phyloP scores from a whole-genome alignment of 2,888 invertebrate species.

The Dicranocentrus wangi region DNA sequence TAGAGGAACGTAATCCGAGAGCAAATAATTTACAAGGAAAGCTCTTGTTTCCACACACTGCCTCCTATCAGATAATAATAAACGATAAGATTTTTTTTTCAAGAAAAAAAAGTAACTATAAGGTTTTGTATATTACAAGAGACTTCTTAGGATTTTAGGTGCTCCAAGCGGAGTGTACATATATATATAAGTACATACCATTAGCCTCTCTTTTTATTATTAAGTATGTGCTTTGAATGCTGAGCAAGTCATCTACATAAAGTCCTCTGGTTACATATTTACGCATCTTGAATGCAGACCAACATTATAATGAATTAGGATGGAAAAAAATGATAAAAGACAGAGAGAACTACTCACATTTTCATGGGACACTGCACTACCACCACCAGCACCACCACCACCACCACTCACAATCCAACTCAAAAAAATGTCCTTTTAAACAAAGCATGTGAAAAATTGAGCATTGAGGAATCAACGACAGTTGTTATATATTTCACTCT shows the following conservation, averaged over 20 bases:
- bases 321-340: slow-evolving; percentile 50
- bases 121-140: no score
- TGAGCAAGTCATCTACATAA: slow-evolving; percentile 47
- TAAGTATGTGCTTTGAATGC: slow-evolving; percentile 54
- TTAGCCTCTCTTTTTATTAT: no score
- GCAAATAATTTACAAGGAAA: slow-evolving; percentile 52
- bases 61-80: slow-evolving; percentile 55
- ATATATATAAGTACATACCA: no score
- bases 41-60: slow-evolving; percentile 51
- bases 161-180: no score
- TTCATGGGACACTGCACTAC: slow-evolving; percentile 59
- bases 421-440: not conserved
- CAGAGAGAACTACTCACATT: slow-evolving; percentile 23
- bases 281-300: slow-evolving; percentile 44
- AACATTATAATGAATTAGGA: slow-evolving; percentile 51
- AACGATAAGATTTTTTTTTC: slow-evolving; percentile 51
- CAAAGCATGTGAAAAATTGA: no score
- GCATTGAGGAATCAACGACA: not conserved
- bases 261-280: slow-evolving; percentile 46
- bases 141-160: no score
- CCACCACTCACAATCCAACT: not conserved
- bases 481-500: not conserved
- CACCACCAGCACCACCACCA: not conserved
- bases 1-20: slow-evolving; percentile 53
- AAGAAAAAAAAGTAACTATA: not conserved